Evolutionary conservation across 2,113 vertebrate species (phyloP).

Genomic region (Python bivittatus): DNA sequence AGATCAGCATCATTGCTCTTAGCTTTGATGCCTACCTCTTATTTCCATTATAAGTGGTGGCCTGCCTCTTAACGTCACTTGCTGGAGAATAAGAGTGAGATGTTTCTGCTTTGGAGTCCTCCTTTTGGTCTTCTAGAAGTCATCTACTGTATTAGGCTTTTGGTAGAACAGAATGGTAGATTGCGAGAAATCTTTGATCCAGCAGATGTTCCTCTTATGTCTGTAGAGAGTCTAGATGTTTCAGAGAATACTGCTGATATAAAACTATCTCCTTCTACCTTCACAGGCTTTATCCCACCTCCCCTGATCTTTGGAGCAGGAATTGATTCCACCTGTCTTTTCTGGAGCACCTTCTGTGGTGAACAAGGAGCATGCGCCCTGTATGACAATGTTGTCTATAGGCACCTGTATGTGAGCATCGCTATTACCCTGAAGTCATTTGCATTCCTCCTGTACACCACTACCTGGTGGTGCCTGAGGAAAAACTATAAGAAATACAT

Average conservation of each 20-base stretch:
- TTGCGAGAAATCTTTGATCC: background rate
- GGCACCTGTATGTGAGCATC: slow-evolving; percentile 93
- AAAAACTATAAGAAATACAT: slow-evolving; percentile 97
- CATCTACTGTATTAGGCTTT: background rate
- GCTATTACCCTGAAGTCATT: slow-evolving; percentile 92
- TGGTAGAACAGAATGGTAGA: background rate
- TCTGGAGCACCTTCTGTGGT: slow-evolving; percentile 94
- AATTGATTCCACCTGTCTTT: slow-evolving; percentile 97
- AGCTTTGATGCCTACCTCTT: background rate
- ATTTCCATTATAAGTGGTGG: background rate
- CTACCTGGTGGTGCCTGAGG: slow-evolving; percentile 93
- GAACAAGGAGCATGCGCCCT: slow-evolving; percentile 88
- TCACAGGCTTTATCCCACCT: slow-evolving; percentile 94
- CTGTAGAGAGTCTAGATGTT: background rate
- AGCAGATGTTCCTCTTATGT: background rate
- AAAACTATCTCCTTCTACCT: slow-evolving; percentile 24
- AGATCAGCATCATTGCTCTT: background rate
- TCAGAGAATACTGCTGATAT: too few species aligned
- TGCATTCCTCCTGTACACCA: slow-evolving; percentile 92
- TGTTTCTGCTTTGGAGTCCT: background rate
- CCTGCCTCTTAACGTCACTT: background rate
- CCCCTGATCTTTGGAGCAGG: slow-evolving; percentile 95
- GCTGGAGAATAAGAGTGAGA: background rate
- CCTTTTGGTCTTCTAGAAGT: background rate
- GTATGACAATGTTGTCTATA: slow-evolving; percentile 91